Evolutionary conservation across 2,888 invertebrate species (phyloP), one percentile per base, ranked within the genome.

Genomic region (Urechis unicinctus): DNA sequence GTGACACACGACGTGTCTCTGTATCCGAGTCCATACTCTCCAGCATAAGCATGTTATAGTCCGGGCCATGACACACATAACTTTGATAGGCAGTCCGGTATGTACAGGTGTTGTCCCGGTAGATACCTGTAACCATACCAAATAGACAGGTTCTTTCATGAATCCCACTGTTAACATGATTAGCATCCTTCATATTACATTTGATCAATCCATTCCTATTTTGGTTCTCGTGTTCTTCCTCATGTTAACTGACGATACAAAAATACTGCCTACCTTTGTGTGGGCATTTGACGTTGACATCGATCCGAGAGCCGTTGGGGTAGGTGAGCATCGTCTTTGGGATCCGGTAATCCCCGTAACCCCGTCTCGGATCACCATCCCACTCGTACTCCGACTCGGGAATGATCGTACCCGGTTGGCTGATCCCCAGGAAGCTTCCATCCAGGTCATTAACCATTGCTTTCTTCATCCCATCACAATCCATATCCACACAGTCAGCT

Each of bases 401-500:
- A 21, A 75, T 51, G 1, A 71, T 61, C 5, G 65, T 54, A 0
- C 71, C 69, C 0, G 50, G 30, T 1, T 45, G 48, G 1, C 69
- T 3, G 3, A 51, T 48, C 1, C 70, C 70, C 1, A 71, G 56
- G 29, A 74, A 61, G 1, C 67, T 58, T 1, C 74, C 74, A 58
- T 76, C 76, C 9, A 60, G 21, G 52, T 75, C 76, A n/a, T 60
- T 64, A 0, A 76, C 50, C 30, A 77, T 44, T 2, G 61, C 61
- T 47, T 75, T 76, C 63, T 75, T 76, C 43, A 65, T 28, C 0
- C 60, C 75, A 60, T 77, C 77, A 67, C 76, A 76, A 53, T 72
- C 72, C 76, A 77, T 76, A 61, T 77, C 76, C 1, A 74, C 71
- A 62, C 77, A 76, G 55, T 74, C 73, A 13, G 72, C 60, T 0